Base-by-base conservation (phyloP, 2,797 vertebrate species). In the Microctenopoma stevenorrisi region DNA sequence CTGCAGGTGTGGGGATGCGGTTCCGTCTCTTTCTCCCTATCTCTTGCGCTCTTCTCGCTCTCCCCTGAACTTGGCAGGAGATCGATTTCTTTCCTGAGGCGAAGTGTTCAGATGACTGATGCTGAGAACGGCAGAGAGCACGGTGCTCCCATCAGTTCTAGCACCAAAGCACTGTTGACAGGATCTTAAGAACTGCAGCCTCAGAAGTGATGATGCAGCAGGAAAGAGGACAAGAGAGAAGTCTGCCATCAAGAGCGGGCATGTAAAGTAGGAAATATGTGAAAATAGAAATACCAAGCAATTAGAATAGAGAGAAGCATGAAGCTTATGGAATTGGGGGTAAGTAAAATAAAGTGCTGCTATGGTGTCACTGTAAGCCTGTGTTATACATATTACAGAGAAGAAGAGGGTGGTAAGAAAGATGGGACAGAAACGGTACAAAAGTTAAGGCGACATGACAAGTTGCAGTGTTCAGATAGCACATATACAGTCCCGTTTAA, bases 31-130 rank as follows among this genome's bases (percentile, higher is more conserved):
- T 56, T 63, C 73, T 58, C 46, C 56, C 69, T 35, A 51, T 82
- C 76, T 72, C 65, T 70, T 69, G 48, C 3, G 37, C 81, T 83
- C 75, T 51, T 55, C 65, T 68, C 30, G 37, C 68, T 84, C 82
- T 62, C 65, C 61, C 80, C 66, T 64, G 74, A 84, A 84, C 74
- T 77, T 91, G 89, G 87, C 89, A 88, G 87, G 81, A 86, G 86
- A 91, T 92, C 91, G 82, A 90, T 92, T 90, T 88, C 73, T 74
- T 83, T 91, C 87, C 88, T 58, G 78, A 82, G 87, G 89, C 83
- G 25, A 83, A 85, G 87, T 86, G 87, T 85, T 89, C 83, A 74
- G 74, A 92, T 91, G 88, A 92, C 81, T 90, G 88, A 92, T 91
- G 86, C 74, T 79, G 48, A 71, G 82, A 86, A 68, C 78, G 50